Conservation (phyloP, 1,140 invertebrate species). For the Drosophila asahinai region DNA sequence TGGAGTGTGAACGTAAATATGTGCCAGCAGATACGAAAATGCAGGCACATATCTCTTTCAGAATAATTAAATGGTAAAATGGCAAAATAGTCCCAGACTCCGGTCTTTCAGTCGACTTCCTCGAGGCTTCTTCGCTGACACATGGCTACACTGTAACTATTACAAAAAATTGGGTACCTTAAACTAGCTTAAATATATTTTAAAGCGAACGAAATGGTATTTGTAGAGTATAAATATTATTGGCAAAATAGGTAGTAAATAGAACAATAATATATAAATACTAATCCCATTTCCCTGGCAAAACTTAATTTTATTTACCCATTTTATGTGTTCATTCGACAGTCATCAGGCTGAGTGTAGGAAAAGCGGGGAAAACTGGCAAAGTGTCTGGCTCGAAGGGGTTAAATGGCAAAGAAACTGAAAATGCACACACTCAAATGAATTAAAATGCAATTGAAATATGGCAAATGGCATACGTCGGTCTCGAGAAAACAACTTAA, state of each 20-base stretch:
- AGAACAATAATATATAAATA: too few species aligned
- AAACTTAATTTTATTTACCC: too few species aligned
- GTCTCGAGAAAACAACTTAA: constrained; percentile 38
- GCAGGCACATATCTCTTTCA: constrained; percentile 21
- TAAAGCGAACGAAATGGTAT: background rate
- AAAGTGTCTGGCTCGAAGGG: constrained; percentile 48
- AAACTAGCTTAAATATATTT: too few species aligned
- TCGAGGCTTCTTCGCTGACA: constrained; percentile 26
- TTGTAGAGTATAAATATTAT: background rate
- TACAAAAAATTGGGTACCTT: too few species aligned
- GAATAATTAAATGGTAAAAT: constrained; percentile 62
- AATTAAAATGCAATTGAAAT: constrained; percentile 77
- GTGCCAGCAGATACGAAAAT: constrained; percentile 7
- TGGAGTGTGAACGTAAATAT: constrained; percentile 37
- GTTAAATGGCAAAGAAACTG: constrained; percentile 61
- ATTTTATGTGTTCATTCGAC: background rate
- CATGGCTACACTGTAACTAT: constrained; percentile 3
- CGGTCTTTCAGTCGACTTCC: constrained; percentile 16
- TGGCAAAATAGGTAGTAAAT: too few species aligned
- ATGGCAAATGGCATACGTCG: constrained; percentile 71
- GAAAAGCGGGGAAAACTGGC: constrained; percentile 13
- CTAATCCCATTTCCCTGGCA: too few species aligned
- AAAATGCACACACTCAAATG: constrained; percentile 59
- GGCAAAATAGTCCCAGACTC: constrained; percentile 20
- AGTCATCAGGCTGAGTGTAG: background rate